Conservation (phyloP, 2,797 vertebrate genomes). For the Mus caroli region DNA sequence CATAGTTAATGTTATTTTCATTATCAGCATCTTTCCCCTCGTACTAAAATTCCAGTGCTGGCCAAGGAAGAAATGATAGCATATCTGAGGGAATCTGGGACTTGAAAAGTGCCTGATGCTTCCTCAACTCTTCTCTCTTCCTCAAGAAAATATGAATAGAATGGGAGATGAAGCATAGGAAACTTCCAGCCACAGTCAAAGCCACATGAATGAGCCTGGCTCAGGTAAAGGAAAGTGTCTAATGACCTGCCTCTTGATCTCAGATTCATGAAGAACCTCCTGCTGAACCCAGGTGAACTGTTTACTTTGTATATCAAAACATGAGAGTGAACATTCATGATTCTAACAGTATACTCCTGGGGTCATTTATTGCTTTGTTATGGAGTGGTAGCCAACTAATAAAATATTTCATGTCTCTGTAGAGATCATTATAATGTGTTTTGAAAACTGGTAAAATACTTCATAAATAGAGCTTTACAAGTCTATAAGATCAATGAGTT, state of each 20-base stretch:
- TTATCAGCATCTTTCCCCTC: background rate
- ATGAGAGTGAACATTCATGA: background rate
- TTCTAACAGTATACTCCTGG: background rate
- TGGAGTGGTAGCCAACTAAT: background rate
- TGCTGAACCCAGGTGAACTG: background rate
- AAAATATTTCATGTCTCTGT: conserved; percentile 32
- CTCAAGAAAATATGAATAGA: background rate
- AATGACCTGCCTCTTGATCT: background rate
- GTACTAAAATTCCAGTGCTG: background rate
- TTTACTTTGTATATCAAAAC: background rate
- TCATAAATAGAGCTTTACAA: background rate
- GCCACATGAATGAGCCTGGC: background rate
- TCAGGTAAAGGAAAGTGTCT: background rate
- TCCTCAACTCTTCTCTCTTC: background rate
- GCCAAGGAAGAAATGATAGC: background rate
- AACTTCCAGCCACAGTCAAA: background rate
- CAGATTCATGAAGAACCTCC: background rate
- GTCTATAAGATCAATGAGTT: background rate
- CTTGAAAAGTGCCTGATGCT: background rate
- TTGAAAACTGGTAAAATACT: conserved; percentile 33
- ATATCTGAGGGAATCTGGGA: background rate
- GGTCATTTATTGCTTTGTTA: conserved; percentile 13
- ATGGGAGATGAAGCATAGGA: background rate
- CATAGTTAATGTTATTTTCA: background rate
- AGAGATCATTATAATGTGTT: background rate